Percentiles rank a stretch among this genome's conserved stretches.
phyloP scores from a whole-genome alignment of 2,797 vertebrate genomes.

The Spinibarbus caldwelli region DNA sequence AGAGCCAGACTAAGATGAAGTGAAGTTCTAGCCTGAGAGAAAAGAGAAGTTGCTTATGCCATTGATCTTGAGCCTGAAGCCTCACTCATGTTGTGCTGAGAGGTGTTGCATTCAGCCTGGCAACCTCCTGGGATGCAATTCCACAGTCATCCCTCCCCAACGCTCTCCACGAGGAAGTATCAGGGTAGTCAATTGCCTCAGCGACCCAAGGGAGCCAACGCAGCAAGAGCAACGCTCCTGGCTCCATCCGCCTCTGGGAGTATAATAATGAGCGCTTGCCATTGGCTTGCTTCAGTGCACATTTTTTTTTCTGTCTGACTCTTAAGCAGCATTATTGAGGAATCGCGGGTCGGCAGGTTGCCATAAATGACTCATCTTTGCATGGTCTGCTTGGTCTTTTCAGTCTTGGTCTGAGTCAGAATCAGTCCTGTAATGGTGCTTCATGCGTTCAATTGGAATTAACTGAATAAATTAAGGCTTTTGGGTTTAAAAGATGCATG shows the following conservation, averaged over 20 bases:
- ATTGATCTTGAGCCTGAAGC: slow-evolving; percentile 38
- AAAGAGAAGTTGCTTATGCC: slow-evolving; percentile 24
- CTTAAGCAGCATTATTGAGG: slow-evolving; percentile 41
- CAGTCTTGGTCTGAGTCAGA: slow-evolving; percentile 37
- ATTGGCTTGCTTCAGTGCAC: slow-evolving; percentile 32
- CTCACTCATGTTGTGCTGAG: slow-evolving; percentile 40
- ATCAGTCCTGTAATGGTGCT: not conserved
- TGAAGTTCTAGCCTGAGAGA: slow-evolving; percentile 37
- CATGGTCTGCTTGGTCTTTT: slow-evolving; percentile 37
- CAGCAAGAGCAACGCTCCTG: slow-evolving; percentile 31
- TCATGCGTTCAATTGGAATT: slow-evolving; percentile 28
- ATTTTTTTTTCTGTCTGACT: slow-evolving; percentile 12
- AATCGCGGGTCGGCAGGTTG: slow-evolving; percentile 27
- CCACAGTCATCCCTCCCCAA: slow-evolving; percentile 13
- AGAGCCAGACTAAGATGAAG: slow-evolving; percentile 32
- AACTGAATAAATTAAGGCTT: slow-evolving; percentile 27
- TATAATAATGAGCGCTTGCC: slow-evolving; percentile 47
- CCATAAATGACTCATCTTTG: slow-evolving; percentile 33
- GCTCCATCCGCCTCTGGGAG: slow-evolving; percentile 31
- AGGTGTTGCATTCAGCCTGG: slow-evolving; percentile 25
- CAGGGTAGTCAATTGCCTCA: slow-evolving; percentile 25
- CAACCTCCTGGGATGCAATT: slow-evolving; percentile 35
- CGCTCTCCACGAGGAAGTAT: slow-evolving; percentile 14
- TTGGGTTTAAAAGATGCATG: not conserved
- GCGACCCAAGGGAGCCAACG: slow-evolving; percentile 26